Base-by-base conservation (phyloP, 2,888 invertebrate species). In the Hydroisotoma schaefferi region DNA sequence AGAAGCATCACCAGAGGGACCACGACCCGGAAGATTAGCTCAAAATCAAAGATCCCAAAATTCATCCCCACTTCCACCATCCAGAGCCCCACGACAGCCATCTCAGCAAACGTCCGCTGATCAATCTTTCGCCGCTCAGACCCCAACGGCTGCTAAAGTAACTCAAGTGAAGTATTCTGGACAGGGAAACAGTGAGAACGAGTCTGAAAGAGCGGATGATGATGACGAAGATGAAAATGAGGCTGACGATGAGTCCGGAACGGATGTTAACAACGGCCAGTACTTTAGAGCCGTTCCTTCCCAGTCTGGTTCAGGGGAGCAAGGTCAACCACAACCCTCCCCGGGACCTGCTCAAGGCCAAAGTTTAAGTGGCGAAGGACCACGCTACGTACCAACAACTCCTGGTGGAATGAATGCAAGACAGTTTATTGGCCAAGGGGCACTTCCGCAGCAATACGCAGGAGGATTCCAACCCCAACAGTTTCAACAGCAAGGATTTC, bases 101-200 rank as follows among this genome's bases (percentile, higher is more conserved):
- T 51, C 58, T 44, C 38, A 61, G 33, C 56, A 60, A 46, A 48
- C 61, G 29, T 47, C 52, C 46, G 44, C 55, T 28, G 66, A 68
- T 23, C 65, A 65, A 55, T 22, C 56, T 20, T 57, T 58, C 26
- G 61, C 68, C 6, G 63, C 69, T 27, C 64, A 62, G 61, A 64
- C 62, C 22, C 52, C 55, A 20, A 51, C 54, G n/a, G 20, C 27
- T 18, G 44, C 43, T 10, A 57, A 62, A 20, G 56, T 63, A n/a
- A 23, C 59, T n/a, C 48, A 52, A 20, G 37, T 57, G 37, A 53
- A 43, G 33, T 44, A 15, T 8, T n/a, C n/a, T n/a, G n/a, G n/a
- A n/a, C 33, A 27, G 26, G 20, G 3, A 27, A 22, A 23, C 2
- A 51, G 23, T 6, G 6, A 43, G 6, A 10, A 10, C 20, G 6